These are phyloP conservation scores for Nasonia vitripennis DNA, from an alignment of 1,140 invertebrate species.

Conservation along the genomic window DNA sequence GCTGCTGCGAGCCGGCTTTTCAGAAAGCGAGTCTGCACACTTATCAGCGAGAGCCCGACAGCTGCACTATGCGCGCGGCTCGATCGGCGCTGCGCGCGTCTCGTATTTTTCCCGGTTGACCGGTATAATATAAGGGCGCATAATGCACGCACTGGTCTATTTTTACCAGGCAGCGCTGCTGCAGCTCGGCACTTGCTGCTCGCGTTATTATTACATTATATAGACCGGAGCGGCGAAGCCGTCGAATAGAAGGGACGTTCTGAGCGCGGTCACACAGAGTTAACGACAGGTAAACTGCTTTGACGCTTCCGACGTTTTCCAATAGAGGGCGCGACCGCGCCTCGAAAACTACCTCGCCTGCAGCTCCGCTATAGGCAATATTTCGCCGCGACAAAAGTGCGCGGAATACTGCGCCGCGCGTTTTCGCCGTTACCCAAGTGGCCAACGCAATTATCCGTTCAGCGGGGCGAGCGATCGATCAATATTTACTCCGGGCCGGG, in stretches of 20 bases:
- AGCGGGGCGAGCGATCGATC: not conserved
- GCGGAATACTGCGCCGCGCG: not conserved
- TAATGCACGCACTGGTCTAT: not conserved
- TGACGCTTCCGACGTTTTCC: conserved; percentile 28
- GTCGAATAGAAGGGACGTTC: not conserved
- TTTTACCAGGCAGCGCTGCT: not conserved
- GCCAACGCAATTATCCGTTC: not conserved
- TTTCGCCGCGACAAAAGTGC: not conserved
- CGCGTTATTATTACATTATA: not conserved
- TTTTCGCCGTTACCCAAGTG: not conserved
- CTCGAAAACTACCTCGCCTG: not conserved
- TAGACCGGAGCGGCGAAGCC: not conserved
- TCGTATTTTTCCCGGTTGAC: not conserved
- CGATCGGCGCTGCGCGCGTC: not conserved
- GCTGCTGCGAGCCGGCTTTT: not conserved
- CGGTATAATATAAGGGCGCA: not conserved
- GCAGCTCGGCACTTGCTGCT: not conserved
- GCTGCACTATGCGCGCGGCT: conserved; percentile 40
- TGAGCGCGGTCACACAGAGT: not conserved
- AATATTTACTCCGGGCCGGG: not conserved
- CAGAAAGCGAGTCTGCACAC: conserved; percentile 6
- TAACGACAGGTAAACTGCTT: conserved; percentile 36
- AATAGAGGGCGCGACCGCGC: conserved; percentile 36
- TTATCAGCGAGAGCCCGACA: conserved; percentile 42
- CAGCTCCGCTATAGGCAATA: not conserved